Percentiles rank a stretch among this genome's conserved stretches.
Evolutionary conservation across 2,888 invertebrate species (phyloP).

Genomic region (Eremobia ochroleuca): DNA sequence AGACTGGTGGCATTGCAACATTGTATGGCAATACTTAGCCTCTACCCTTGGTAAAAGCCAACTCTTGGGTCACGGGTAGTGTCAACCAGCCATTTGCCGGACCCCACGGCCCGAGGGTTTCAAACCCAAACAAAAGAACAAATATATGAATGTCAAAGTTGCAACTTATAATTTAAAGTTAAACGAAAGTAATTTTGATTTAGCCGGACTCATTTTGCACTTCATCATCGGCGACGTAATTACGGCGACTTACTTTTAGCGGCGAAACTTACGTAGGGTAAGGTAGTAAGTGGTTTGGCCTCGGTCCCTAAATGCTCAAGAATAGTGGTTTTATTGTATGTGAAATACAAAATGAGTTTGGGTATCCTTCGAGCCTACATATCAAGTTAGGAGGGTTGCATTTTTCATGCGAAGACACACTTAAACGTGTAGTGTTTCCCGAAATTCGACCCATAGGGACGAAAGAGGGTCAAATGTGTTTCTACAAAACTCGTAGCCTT

Average conservation of each 20-base stretch:
- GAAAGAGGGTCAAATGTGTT: slow-evolving; percentile 54
- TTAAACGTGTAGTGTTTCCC: slow-evolving; percentile 41
- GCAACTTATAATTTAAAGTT: not conserved
- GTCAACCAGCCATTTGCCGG: not conserved
- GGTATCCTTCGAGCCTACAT: slow-evolving; percentile 11
- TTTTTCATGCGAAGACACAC: slow-evolving; percentile 58
- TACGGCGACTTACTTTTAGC: not conserved
- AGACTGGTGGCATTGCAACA: not conserved
- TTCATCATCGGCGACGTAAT: not conserved
- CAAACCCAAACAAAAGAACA: not conserved
- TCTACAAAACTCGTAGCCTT: slow-evolving; percentile 34
- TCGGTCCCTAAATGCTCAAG: not conserved
- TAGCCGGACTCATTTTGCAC: not conserved
- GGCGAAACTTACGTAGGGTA: not conserved
- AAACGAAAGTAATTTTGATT: not conserved
- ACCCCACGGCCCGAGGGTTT: not conserved
- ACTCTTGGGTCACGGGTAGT: not conserved
- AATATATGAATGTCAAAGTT: not conserved
- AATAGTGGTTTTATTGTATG: not conserved
- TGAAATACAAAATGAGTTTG: slow-evolving; percentile 6
- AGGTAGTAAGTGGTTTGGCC: too few relatives aligned
- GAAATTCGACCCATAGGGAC: slow-evolving; percentile 35
- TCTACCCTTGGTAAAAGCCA: not conserved
- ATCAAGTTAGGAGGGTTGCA: slow-evolving; percentile 48
- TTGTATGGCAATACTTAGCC: not conserved